phyloP scores from a whole-genome alignment of 2,113 vertebrate species.

The Clarias macrocephalus region DNA sequence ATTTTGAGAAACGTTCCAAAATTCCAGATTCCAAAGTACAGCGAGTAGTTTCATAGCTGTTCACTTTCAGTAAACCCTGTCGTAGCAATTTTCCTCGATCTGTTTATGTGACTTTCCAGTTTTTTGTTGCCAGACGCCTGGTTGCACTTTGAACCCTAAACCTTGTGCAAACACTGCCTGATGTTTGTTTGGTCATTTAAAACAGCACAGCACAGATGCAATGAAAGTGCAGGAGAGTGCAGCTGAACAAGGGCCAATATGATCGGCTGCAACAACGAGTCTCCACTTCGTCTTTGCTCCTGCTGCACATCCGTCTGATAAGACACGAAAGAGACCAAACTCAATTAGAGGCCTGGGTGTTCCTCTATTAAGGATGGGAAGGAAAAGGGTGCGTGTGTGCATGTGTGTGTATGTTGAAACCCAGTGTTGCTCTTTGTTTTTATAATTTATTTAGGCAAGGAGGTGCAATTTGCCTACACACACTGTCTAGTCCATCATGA shows the following conservation, averaged over 20 bases:
- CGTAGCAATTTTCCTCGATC: conserved; percentile 14
- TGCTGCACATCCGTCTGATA: conserved; percentile 56
- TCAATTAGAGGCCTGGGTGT: conserved; percentile 36
- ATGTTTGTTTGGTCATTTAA: conserved; percentile 63
- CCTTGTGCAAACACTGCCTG: conserved; percentile 41
- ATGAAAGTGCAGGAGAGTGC: conserved; percentile 53
- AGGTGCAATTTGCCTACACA: conserved; percentile 54
- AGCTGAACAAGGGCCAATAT: conserved; percentile 67
- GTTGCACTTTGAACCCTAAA: conserved; percentile 62
- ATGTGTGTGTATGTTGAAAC: not conserved
- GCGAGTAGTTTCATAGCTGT: not conserved
- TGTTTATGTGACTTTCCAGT: conserved; percentile 58
- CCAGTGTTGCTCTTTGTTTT: conserved; percentile 56
- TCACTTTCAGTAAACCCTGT: conserved; percentile 1
- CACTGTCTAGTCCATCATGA: conserved; percentile 64
- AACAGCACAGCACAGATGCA: conserved; percentile 38
- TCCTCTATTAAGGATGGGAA: conserved; percentile 5
- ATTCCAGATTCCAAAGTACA: not conserved
- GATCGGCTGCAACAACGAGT: conserved; percentile 70
- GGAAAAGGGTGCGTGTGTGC: conserved; percentile 9
- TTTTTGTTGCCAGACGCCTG: conserved; percentile 55
- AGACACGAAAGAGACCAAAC: conserved; percentile 39
- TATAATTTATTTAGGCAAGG: conserved; percentile 53
- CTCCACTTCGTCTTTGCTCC: conserved; percentile 67
- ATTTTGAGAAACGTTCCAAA: not conserved